Percentiles rank a stretch among this genome's conserved stretches.
Conservation (phyloP, 2,888 invertebrate genomes). For the Drepanosiphum platanoidis region DNA sequence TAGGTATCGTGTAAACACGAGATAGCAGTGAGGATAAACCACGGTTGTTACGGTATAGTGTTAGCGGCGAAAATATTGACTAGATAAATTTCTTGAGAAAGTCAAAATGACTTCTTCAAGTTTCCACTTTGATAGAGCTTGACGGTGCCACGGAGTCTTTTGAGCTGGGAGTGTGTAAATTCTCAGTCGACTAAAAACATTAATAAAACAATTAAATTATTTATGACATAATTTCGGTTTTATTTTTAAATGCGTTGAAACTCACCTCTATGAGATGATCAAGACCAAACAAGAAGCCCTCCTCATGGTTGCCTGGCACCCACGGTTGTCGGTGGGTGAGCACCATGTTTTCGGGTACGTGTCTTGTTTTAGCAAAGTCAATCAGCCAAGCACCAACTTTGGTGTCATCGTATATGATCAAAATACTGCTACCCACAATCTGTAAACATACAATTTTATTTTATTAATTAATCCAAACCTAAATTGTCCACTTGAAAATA, state of each 20-base stretch:
- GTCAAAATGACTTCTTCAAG: constrained; percentile 32
- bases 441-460: constrained; percentile 65
- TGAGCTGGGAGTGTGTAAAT: constrained; percentile 37
- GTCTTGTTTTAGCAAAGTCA: constrained; percentile 93
- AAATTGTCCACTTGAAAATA: too few relatives aligned
- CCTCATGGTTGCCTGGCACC: constrained; percentile 95
- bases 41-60: background rate
- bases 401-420: constrained; percentile 90
- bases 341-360: constrained; percentile 75
- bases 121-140: constrained; percentile 56
- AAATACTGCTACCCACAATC: constrained; percentile 91
- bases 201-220: background rate
- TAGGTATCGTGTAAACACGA: constrained; percentile 14
- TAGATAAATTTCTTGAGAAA: constrained; percentile 36
- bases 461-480: background rate
- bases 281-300: constrained; percentile 91
- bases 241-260: background rate
- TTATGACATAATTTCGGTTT: background rate
- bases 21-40: background rate
- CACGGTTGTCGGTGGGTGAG: constrained; percentile 85
- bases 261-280: constrained; percentile 86
- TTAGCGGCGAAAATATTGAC: constrained; percentile 31
- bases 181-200: constrained; percentile 40
- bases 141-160: constrained; percentile 43
- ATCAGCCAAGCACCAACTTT: constrained; percentile 95